Conservation (phyloP, 2,113 vertebrate species). For the Sporophila hypoxantha region DNA sequence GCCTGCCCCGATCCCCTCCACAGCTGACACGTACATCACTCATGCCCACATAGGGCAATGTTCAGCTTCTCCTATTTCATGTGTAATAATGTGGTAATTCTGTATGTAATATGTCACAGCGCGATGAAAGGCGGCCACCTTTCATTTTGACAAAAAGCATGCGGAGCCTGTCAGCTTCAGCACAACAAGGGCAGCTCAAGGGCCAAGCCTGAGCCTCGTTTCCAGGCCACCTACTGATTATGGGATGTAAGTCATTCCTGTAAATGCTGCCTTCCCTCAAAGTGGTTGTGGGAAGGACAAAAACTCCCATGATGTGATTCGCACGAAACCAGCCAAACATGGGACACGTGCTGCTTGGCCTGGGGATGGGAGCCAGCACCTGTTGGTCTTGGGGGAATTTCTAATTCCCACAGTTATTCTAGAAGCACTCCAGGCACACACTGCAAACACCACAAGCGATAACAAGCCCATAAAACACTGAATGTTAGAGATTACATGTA, state of each 20-base stretch:
- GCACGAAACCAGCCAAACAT: not conserved
- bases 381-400: not conserved
- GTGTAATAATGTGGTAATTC: conserved; percentile 11
- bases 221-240: not conserved
- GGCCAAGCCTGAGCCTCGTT: not conserved
- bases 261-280: not conserved
- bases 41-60: not conserved
- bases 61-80: not conserved
- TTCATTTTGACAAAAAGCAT: conserved; percentile 35
- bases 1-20: not conserved
- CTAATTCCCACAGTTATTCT: not conserved
- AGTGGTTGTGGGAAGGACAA: not conserved
- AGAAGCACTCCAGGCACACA: not conserved
- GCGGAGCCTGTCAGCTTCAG: not conserved
- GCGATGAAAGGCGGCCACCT: not conserved
- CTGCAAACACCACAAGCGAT: not conserved
- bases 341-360: not conserved
- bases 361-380: not conserved
- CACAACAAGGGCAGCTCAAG: conserved; percentile 33
- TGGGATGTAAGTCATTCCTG: not conserved
- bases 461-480: conserved; percentile 14
- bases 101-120: not conserved
- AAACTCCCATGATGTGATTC: not conserved
- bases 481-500: conserved; percentile 11
- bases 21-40: not conserved